A percentile compares a stretch with the other conserved stretches of the same genome.
These are phyloP conservation scores for Myotis pilosus DNA, from an alignment of 2,797 vertebrate genomes.

Conservation along the genomic window DNA sequence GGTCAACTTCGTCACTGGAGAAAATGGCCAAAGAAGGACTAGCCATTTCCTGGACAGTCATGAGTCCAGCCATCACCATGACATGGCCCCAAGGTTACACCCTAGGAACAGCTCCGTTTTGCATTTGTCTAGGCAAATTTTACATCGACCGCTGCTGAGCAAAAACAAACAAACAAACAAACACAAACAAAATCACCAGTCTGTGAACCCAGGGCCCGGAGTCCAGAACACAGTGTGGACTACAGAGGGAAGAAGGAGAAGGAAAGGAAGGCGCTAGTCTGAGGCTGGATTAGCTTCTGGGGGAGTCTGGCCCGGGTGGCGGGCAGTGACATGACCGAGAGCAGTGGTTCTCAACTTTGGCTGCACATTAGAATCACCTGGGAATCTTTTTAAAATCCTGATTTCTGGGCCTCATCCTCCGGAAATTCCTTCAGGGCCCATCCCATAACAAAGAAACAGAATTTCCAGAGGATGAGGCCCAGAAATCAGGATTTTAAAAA, in stretches of 20 bases:
- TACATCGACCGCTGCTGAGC: not conserved
- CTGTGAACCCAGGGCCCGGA: not conserved
- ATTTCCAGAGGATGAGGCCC: no score
- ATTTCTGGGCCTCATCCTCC: no score
- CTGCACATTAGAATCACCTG: no score
- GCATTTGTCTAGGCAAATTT: constrained; percentile 6
- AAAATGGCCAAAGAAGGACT: not conserved
- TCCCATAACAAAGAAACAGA: no score
- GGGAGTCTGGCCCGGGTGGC: not conserved
- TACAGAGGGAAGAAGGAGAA: no score
- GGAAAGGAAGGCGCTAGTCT: not conserved
- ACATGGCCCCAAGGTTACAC: not conserved
- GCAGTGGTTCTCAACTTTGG: no score
- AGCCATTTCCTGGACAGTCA: not conserved
- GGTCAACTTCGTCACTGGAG: not conserved
- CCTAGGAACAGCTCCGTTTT: not conserved
- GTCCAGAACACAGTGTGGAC: not conserved
- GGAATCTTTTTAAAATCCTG: no score
- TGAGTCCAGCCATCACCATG: not conserved
- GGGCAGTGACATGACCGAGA: no score
- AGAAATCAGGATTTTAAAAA: no score
- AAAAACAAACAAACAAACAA: not conserved
- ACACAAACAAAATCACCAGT: not conserved
- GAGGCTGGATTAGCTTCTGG: not conserved
- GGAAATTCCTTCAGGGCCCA: no score